Conservation (phyloP, 2,797 vertebrate genomes). For the Helicolenus hilgendorfi region DNA sequence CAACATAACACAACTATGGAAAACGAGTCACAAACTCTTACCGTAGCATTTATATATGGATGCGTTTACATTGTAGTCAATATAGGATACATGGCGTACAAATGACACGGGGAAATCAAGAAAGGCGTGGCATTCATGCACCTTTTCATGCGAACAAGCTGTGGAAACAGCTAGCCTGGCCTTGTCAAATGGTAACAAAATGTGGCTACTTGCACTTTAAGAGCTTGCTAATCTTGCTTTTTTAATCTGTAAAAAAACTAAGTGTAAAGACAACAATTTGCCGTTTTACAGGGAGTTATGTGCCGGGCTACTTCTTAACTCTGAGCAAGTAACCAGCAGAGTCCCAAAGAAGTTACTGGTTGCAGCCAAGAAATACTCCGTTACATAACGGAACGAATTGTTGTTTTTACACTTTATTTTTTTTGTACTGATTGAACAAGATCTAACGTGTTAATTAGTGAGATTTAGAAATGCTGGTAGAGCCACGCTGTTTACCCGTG, state of each 20-base stretch:
- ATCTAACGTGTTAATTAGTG: too few species aligned
- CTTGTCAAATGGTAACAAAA: not conserved
- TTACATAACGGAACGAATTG: not conserved
- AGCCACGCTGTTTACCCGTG: not conserved
- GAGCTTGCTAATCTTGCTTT: not conserved
- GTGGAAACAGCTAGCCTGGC: not conserved
- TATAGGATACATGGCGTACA: too few species aligned
- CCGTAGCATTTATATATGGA: too few species aligned
- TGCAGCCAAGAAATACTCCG: not conserved
- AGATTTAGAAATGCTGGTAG: too few species aligned
- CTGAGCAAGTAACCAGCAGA: not conserved
- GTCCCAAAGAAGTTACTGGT: too few species aligned
- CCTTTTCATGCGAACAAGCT: too few species aligned
- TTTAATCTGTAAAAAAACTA: not conserved
- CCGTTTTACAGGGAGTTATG: not conserved
- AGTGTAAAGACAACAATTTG: not conserved
- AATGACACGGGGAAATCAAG: too few species aligned
- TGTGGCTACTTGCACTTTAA: not conserved
- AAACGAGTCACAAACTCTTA: too few species aligned
- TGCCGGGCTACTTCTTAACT: not conserved
- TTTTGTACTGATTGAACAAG: not conserved
- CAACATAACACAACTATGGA: too few species aligned
- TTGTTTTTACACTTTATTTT: not conserved
- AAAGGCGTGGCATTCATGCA: too few species aligned
- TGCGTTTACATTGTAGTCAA: too few species aligned